Conservation (phyloP, 1,140 invertebrate genomes). For the Bombus impatiens region DNA sequence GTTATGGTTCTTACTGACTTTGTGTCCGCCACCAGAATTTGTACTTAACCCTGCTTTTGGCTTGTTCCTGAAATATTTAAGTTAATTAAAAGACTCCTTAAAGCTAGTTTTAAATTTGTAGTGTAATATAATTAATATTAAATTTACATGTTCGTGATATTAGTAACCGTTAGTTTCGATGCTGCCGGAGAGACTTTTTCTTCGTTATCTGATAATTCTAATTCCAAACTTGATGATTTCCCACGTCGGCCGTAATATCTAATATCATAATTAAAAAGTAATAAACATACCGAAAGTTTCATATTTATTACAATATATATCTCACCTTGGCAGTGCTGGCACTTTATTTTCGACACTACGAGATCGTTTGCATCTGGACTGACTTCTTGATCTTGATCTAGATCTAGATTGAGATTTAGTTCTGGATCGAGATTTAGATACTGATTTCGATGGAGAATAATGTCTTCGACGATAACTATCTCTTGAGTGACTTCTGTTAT, state of each 20-base stretch:
- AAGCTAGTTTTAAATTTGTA: constrained; percentile 7
- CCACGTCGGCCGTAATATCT: constrained; percentile 88
- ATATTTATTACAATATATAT: background rate
- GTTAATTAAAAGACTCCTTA: constrained; percentile 11
- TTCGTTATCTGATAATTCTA: constrained; percentile 80
- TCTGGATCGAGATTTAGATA: constrained; percentile 72
- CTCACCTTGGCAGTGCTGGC: constrained; percentile 78
- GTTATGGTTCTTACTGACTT: constrained; percentile 97
- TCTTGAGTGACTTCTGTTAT: constrained; percentile 74
- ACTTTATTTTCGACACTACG: constrained; percentile 77
- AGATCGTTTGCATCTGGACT: constrained; percentile 74
- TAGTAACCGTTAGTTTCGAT: constrained; percentile 73
- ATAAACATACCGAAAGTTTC: background rate
- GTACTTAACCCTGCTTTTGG: constrained; percentile 84
- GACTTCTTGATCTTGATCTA: constrained; percentile 77
- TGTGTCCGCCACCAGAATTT: constrained; percentile 91
- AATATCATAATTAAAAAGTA: constrained; percentile 58
- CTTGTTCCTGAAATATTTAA: constrained; percentile 77
- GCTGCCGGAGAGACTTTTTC: constrained; percentile 71
- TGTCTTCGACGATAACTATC: constrained; percentile 73
- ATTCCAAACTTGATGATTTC: constrained; percentile 81
- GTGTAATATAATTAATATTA: background rate
- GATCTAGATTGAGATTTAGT: constrained; percentile 71
- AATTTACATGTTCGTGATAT: constrained; percentile 74
- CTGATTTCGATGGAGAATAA: constrained; percentile 73